phyloP scores from a whole-genome alignment of 2,888 invertebrate species.

The Dynastes grantii region DNA sequence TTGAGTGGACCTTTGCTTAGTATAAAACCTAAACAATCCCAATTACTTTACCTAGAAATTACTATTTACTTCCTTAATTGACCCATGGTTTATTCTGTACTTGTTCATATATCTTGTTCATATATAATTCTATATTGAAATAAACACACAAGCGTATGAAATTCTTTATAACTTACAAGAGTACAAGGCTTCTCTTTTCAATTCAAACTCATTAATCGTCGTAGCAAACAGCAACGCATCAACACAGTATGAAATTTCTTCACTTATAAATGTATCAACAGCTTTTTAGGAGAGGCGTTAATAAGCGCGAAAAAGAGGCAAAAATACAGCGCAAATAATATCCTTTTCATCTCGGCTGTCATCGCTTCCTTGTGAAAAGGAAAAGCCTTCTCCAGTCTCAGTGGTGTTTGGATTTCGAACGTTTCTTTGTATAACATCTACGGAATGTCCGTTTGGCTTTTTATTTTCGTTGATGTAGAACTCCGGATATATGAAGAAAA shows the following conservation, averaged over 20 bases:
- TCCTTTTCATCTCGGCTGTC: conserved; percentile 18
- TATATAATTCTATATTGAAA: no score
- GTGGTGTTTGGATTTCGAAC: conserved; percentile 24
- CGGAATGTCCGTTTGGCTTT: conserved; percentile 4
- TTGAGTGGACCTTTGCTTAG: no score
- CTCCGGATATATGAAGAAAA: conserved; percentile 7
- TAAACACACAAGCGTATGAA: no score
- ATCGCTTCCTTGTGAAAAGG: conserved; percentile 3
- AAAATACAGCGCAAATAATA: conserved; percentile 1
- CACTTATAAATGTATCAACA: conserved; percentile 15
- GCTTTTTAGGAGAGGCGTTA: conserved; percentile 24
- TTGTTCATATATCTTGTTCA: no score
- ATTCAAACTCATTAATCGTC: conserved; percentile 16
- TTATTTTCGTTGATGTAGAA: conserved; percentile 7
- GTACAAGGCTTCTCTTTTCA: background rate
- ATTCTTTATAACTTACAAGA: no score
- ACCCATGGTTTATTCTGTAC: no score
- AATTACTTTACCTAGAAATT: no score
- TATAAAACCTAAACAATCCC: no score
- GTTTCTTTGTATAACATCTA: background rate
- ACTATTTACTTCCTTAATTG: no score
- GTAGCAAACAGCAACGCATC: conserved; percentile 1
- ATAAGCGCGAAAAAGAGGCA: conserved; percentile 11
- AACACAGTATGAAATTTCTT: conserved; percentile 7
- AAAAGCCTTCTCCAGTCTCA: conserved; percentile 5